Base-by-base conservation (phyloP, 2,797 vertebrate genomes). In the Graptemys geographica region DNA sequence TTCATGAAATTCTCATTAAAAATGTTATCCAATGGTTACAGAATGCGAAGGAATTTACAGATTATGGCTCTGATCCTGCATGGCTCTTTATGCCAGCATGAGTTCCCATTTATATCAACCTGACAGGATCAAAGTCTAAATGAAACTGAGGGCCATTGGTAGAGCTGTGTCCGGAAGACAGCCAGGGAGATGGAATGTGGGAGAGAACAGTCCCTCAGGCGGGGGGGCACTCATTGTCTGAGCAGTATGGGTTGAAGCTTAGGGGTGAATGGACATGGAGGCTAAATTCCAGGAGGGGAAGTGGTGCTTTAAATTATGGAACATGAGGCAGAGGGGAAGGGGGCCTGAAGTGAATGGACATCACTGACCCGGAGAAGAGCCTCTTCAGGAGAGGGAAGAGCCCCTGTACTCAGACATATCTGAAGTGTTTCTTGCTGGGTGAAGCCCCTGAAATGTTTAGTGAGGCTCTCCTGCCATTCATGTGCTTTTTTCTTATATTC, bases 401-500 rank as follows among this genome's bases (percentile, higher is more conserved):
- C 18, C 13, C 19, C 72, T 84, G 1, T 37, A 78, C 55, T 93
- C 55, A 78, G 41, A 82, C 82, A 86, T 41, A 2, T 1, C 74
- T 94, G 85, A 94, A 93, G 88, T 90, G 25, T 59, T 84, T 90
- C 84, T 78, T 96, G 72, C 78, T 93, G 86, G 76, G 79, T 81
- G 62, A 95, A 96, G 86, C 91, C 72, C 72, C 89, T 81, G 84
- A 92, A 95, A 86, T 33, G 81, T 89, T 96, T 92, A 87, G 90
- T 81, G 91, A 89, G 90, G 62, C 88, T 81, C 79, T 95, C 93
- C 93, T 97, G 91, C 87, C 92, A 93, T 84, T 95, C 87, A 84
- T 27, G 52, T 33, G 27, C 74, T 82, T 41, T 79, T 81, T 69
- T 53, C 37, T 92, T 69, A 19, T 72, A 96, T 95, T 96, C 95